Evolutionary conservation across 2,113 vertebrate genomes (phyloP).

Genomic region (Odobenus rosmarus): DNA sequence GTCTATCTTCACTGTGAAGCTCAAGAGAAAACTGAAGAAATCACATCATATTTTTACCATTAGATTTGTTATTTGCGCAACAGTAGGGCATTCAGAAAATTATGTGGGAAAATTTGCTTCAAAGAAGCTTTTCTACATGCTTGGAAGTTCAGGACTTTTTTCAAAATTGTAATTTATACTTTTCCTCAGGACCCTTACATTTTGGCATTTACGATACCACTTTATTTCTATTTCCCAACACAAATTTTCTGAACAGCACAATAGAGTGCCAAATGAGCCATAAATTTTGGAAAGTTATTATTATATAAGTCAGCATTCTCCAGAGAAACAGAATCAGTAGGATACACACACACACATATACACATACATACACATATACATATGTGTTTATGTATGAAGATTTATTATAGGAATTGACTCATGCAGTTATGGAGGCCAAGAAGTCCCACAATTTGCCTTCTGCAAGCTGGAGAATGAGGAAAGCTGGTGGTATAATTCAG

Average conservation of each 20-base stretch:
- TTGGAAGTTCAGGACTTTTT: not conserved
- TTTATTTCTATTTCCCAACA: constrained; percentile 54
- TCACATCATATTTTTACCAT: constrained; percentile 65
- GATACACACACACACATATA: not conserved
- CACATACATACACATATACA: not conserved
- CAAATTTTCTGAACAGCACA: constrained; percentile 34
- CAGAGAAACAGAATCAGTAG: not conserved
- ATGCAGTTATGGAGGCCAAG: not conserved
- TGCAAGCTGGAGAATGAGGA: not conserved
- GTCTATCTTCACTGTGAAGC: constrained; percentile 24
- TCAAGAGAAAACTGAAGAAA: constrained; percentile 49
- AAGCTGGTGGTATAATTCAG: not conserved
- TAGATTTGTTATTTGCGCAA: constrained; percentile 50
- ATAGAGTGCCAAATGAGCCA: not conserved
- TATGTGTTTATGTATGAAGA: not conserved
- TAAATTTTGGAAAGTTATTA: constrained; percentile 34
- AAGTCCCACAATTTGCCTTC: not conserved
- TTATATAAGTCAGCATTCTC: not conserved
- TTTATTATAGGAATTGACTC: not conserved
- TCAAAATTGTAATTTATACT: not conserved
- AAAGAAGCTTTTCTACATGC: constrained; percentile 23
- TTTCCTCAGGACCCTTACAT: not conserved
- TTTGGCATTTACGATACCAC: constrained; percentile 40
- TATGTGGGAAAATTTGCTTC: constrained; percentile 31
- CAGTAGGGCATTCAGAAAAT: constrained; percentile 45